Evolutionary conservation across 23 tunicate species (phyloP).

Genomic region (Halocynthia aurantium): DNA sequence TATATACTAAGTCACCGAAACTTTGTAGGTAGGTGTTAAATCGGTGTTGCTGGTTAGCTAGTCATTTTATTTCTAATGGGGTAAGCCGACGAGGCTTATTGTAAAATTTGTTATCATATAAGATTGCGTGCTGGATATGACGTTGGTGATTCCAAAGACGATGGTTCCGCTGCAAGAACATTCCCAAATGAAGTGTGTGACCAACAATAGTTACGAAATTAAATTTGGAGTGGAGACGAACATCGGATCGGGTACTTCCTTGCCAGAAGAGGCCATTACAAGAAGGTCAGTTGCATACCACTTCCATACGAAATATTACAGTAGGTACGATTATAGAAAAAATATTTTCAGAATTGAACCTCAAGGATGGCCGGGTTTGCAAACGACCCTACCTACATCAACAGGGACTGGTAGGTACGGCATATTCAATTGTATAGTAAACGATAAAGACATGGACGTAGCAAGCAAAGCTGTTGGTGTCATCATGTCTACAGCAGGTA

Average conservation of each 20-base stretch:
- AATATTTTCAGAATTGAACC: slow-evolving; percentile 47
- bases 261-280: slow-evolving; percentile 21
- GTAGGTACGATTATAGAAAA: no score
- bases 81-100: no score
- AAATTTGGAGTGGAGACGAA: slow-evolving; percentile 44
- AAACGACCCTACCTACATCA: slow-evolving; percentile 26
- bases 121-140: slow-evolving; percentile 50
- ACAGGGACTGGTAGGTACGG: slow-evolving; percentile 54
- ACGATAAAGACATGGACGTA: slow-evolving; percentile 34
- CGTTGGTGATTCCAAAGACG: slow-evolving; percentile 56
- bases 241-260: slow-evolving; percentile 50
- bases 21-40: no score
- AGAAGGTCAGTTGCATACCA: slow-evolving; percentile 33
- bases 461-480: slow-evolving; percentile 45
- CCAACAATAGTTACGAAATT: slow-evolving; percentile 18
- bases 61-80: no score
- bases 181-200: slow-evolving; percentile 57
- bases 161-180: slow-evolving; percentile 38
- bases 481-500: slow-evolving; percentile 69
- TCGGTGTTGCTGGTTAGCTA: no score
- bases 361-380: slow-evolving; percentile 81
- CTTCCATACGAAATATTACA: no score
- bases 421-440: slow-evolving; percentile 36
- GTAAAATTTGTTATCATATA: background rate
- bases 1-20: no score